Conservation (phyloP, 2,113 vertebrate genomes). For the Irena cyanogastra region DNA sequence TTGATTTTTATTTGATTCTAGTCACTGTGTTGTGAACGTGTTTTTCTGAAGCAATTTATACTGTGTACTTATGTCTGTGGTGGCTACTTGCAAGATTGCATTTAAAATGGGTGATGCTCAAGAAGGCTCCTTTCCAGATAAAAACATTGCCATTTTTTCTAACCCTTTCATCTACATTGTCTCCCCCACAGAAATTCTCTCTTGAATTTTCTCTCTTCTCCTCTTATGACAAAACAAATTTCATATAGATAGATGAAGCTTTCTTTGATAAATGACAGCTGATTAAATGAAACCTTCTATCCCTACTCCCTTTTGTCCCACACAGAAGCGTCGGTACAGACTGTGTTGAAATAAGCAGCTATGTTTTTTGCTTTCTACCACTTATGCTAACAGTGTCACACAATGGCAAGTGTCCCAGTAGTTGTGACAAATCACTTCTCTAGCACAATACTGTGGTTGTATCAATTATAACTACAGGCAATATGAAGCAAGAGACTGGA, state of each 20-base stretch:
- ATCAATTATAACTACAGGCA: slow-evolving; percentile 12
- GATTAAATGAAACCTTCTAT: neutral
- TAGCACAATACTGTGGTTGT: neutral
- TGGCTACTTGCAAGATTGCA: slow-evolving; percentile 18
- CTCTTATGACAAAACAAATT: neutral
- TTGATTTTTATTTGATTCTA: slow-evolving; percentile 46
- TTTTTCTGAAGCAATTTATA: slow-evolving; percentile 38
- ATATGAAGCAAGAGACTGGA: neutral
- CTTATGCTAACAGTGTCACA: neutral
- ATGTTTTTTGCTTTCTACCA: neutral
- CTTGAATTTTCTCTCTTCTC: neutral
- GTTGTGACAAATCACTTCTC: slow-evolving; percentile 14
- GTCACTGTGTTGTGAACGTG: slow-evolving; percentile 21
- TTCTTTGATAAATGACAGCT: slow-evolving; percentile 17
- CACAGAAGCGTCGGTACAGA: fast-evolving
- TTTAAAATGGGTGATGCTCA: slow-evolving; percentile 3
- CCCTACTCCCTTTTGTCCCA: neutral
- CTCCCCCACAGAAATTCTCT: neutral
- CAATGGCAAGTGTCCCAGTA: neutral
- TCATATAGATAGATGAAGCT: neutral
- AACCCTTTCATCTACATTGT: neutral
- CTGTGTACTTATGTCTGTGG: slow-evolving; percentile 10
- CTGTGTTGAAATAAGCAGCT: neutral
- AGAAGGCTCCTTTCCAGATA: neutral
- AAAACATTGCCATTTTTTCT: neutral